Evolutionary conservation across 2,113 vertebrate genomes (phyloP).

Genomic region (Dicerorhinus sumatrensis): DNA sequence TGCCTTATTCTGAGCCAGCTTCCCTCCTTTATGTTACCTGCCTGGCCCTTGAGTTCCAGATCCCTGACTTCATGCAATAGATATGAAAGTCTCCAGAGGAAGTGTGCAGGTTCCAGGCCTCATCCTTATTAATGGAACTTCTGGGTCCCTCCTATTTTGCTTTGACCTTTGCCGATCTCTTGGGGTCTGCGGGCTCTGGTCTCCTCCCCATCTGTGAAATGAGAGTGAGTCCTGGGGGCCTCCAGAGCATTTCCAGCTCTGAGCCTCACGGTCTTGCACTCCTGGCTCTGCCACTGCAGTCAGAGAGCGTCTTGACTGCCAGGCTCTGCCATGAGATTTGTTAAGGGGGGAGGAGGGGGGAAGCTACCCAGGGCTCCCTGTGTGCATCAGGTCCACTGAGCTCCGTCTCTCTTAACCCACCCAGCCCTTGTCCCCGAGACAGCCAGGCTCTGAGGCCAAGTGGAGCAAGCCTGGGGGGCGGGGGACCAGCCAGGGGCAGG

Average conservation of each 20-base stretch:
- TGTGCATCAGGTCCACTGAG: no score
- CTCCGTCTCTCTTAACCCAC: not conserved
- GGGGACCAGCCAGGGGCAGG: not conserved
- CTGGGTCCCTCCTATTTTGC: not conserved
- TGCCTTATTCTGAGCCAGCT: no score
- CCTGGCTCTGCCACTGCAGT: not conserved
- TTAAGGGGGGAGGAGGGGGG: not conserved
- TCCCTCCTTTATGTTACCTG: not conserved
- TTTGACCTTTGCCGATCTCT: not conserved
- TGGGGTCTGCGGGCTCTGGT: not conserved
- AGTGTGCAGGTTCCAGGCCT: not conserved
- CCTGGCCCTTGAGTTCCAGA: not conserved
- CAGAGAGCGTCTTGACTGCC: not conserved
- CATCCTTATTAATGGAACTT: not conserved
- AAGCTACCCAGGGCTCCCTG: no score
- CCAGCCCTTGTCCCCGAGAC: not conserved
- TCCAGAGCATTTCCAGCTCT: not conserved
- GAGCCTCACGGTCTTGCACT: not conserved
- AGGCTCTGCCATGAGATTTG: not conserved
- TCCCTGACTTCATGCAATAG: not conserved
- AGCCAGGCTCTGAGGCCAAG: not conserved
- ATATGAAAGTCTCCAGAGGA: not conserved
- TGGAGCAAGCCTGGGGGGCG: not conserved
- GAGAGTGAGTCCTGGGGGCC: accelerated
- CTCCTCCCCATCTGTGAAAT: not conserved